Conservation (phyloP, 2,113 vertebrate genomes). For the Scomber colias region DNA sequence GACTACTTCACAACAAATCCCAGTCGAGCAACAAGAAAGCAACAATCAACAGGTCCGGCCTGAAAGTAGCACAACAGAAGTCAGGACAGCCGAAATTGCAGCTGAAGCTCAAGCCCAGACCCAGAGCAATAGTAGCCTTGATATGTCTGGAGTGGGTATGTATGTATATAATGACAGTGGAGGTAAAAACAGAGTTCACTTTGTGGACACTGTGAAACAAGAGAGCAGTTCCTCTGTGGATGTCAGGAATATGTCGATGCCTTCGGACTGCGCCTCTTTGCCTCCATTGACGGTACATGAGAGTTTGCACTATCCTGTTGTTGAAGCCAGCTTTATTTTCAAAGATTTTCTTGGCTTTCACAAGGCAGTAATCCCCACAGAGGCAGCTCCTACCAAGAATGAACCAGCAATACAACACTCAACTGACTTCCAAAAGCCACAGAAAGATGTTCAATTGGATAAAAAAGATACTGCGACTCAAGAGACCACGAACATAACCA, state of each 20-base stretch:
- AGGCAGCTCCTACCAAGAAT: slow-evolving; percentile 25
- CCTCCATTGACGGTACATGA: slow-evolving; percentile 84
- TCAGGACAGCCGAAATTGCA: slow-evolving; percentile 18
- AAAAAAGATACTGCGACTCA: slow-evolving; percentile 16
- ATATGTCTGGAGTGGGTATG: slow-evolving; percentile 54
- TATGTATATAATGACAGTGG: slow-evolving; percentile 42
- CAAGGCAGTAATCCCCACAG: slow-evolving; percentile 53
- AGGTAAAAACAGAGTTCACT: slow-evolving; percentile 71
- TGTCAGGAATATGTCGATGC: slow-evolving; percentile 24
- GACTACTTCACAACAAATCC: slow-evolving; percentile 54
- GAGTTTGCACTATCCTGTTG: slow-evolving; percentile 82
- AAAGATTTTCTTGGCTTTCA: slow-evolving; percentile 68
- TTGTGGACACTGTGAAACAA: slow-evolving; percentile 65
- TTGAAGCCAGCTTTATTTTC: slow-evolving; percentile 81
- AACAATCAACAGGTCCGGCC: slow-evolving; percentile 69
- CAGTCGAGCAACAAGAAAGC: slow-evolving; percentile 39
- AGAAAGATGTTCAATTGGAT: slow-evolving; percentile 25
- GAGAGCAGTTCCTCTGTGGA: slow-evolving; percentile 33
- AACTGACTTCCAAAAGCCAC: slow-evolving; percentile 17
- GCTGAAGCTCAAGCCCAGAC: slow-evolving; percentile 15
- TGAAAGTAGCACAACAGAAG: slow-evolving; percentile 53
- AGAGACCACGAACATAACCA: slow-evolving; percentile 11
- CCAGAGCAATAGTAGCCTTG: slow-evolving; percentile 37
- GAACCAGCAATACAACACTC: slow-evolving; percentile 24
- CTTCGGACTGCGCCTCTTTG: slow-evolving; percentile 77